Evolutionary conservation across 2,113 vertebrate genomes (phyloP), one percentile per base, ranked within the genome.

Genomic region (Clarias magur): DNA sequence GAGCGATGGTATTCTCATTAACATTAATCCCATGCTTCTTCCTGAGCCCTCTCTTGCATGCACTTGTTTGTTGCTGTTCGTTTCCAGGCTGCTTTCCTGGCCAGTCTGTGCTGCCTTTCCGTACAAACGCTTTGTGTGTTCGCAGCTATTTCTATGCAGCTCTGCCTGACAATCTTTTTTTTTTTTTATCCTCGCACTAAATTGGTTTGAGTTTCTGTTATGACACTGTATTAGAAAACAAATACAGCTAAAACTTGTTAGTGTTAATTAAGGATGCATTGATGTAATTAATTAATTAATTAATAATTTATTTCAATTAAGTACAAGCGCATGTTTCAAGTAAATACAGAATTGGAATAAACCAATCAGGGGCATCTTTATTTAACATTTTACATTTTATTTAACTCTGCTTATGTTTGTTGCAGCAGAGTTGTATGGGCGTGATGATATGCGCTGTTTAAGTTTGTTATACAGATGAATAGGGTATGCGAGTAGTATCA

Each of bases 11-110:
- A 93, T 95, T 94, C 93, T 93, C 86, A 76, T 92, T 91, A 93
- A 94, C 91, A 93, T 88, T 89, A 92, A 94, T 92, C 94, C 95
- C 95, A 92, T 92, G 93, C 91, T 94, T 54, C 88, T 25, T 21
- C 85, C 67, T 30, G 1, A 91, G 89, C 87, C 87, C 87, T 38
- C 86, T 90, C 89, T 91, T 94, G 94, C 94, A 95, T 95, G 94
- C 76, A 68, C 87, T 89, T 89, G 88, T 92, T 89, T 87, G 80
- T 88, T 34, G 48, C 84, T 78, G 82, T 30, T 70, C 25, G 23
- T 82, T 83, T 90, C 79, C n/a, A 34, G 56, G 75, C 3, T 27
- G 25, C 78, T 70, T 82, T 82, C 13, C 62, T 59, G 63, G 9
- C 19, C 75, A 30, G 73, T 65, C 42, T 25, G 68, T 72, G 19